Conservation (phyloP, 2,113 vertebrate genomes). For the Hippopotamus amphibius region DNA sequence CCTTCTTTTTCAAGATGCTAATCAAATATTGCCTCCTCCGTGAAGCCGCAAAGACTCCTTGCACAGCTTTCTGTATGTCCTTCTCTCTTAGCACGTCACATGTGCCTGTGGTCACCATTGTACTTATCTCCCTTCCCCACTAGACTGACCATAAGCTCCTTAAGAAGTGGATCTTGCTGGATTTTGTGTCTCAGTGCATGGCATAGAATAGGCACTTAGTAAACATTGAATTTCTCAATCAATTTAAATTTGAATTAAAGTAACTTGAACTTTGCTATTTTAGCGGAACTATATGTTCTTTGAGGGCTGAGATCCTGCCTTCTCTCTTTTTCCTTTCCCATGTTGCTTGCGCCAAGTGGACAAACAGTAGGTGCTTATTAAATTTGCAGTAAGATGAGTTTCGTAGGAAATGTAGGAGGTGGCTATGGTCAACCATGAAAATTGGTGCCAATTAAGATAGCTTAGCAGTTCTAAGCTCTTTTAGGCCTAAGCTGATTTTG, state of each 20-base stretch:
- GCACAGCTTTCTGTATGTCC: neutral
- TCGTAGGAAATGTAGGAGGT: neutral
- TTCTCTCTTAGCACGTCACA: neutral
- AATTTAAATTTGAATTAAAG: neutral
- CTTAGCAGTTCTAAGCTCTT: neutral
- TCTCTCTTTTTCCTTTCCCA: neutral
- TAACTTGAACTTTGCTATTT: conserved; percentile 29
- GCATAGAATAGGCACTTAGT: neutral
- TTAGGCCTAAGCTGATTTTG: neutral
- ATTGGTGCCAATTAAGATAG: neutral
- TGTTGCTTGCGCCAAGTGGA: neutral
- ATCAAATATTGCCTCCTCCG: neutral
- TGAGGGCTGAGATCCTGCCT: neutral
- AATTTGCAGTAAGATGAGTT: neutral
- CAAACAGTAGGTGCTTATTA: neutral
- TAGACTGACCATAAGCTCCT: neutral
- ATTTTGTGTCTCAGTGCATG: neutral
- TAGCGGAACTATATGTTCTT: neutral
- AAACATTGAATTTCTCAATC: neutral
- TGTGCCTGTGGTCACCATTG: rapidly evolving
- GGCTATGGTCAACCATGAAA: neutral
- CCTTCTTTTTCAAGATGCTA: neutral
- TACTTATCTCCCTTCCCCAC: neutral
- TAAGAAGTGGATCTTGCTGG: neutral
- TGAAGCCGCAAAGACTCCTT: neutral